Base-by-base conservation (phyloP, 1,140 invertebrate genomes). In the Hesperophylax magnus region DNA sequence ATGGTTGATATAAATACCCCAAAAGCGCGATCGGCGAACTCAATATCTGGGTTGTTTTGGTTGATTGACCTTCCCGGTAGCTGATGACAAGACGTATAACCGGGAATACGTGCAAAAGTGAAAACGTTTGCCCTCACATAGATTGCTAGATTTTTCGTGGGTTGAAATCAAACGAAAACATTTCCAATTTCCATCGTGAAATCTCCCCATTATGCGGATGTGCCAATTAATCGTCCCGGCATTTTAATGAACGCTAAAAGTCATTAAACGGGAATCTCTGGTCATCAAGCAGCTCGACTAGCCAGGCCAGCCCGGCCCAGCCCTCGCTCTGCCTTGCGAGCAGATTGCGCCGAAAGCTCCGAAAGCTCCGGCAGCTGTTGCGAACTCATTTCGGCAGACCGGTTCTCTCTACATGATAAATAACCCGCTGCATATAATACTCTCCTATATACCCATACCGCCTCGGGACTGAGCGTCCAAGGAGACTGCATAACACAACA, bases 381-480 rank as follows among this genome's bases (percentile, higher is more conserved):
- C 56, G 18, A 47, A 72, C 24, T 65, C 79, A 75, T 81, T 81
- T 77, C 22, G 58, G 74, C 22, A 5, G 77, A 81, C 79, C 79
- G 79, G 79, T 81, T 81, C 24, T 18, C 27, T 27, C 79, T 18
- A 39, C 74, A 76, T 81, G 79, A 81, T 81, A 69, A 75, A 79
- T 77, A 18, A n/a, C 15, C 60, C 63, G 20, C 39, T 78, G 53
- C 61, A 78, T 67, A 78, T 67, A 67, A 67, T 31, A 24, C 31
- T 31, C 47, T 18, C 52, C 34, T 67, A 78, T 78, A 47, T 67
- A 65, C 63, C 47, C n/a, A 34, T 15, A 31, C 8, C 8, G 24
- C 39, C n/a, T n/a, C n/a, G n/a, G n/a, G n/a, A 34, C n/a, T 7
- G 18, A 3, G 18, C 65, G 31, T 20, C 31, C 6, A 20, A 14